These are phyloP conservation scores for Reticulitermes lucifugus DNA, from an alignment of 2,888 invertebrate species.

Conservation along the genomic window DNA sequence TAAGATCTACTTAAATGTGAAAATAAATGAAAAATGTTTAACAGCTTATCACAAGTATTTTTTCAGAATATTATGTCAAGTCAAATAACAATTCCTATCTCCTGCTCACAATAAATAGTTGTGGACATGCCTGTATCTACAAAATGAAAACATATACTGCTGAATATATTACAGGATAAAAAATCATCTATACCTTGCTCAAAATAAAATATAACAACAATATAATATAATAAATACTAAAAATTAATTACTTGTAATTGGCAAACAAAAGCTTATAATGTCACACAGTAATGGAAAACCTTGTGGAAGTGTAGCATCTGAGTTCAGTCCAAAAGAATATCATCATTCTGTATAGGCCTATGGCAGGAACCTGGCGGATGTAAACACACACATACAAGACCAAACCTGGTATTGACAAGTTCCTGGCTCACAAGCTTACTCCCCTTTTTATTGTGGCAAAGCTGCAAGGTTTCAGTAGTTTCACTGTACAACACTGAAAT, in stretches of 20 bases:
- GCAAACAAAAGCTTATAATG: constrained; percentile 17
- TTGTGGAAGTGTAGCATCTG: constrained; percentile 18
- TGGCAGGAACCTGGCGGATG: no score
- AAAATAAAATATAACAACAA: constrained; percentile 12
- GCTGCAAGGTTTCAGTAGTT: no score
- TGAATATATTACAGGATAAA: constrained; percentile 13
- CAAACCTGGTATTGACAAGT: no score
- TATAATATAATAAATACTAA: constrained; percentile 14
- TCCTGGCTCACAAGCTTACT: neutral
- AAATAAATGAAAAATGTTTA: no score
- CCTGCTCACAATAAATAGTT: neutral
- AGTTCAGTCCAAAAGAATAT: neutral
- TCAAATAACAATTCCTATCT: neutral
- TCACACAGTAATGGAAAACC: constrained; percentile 36
- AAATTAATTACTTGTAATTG: neutral
- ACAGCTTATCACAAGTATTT: no score
- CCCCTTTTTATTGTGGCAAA: neutral
- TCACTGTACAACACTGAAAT: neutral
- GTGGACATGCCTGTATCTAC: neutral
- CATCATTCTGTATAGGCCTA: no score
- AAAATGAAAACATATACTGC: constrained; percentile 4
- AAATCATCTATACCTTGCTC: neutral
- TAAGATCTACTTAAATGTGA: no score
- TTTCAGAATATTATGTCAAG: no score
- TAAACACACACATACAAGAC: no score